phyloP scores from a whole-genome alignment of 2,888 invertebrate species.

The Eueremaeus valkanovi region DNA sequence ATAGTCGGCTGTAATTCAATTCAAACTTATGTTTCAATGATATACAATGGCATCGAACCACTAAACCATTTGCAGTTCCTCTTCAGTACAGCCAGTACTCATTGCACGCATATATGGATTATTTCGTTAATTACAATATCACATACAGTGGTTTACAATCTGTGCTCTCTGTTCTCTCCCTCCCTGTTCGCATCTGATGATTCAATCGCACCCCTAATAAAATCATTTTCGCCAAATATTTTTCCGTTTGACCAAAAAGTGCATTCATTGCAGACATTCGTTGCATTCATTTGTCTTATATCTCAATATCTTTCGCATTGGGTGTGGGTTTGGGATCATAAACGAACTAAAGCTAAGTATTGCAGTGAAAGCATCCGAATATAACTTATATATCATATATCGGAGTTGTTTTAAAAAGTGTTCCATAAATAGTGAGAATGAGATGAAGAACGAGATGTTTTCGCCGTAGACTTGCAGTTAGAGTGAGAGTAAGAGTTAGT shows the following conservation, averaged over 20 bases:
- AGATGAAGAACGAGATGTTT: background rate
- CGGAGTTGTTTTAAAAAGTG: no score
- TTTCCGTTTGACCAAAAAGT: background rate
- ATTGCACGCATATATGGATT: background rate
- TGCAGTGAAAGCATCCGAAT: background rate
- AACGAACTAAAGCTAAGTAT: constrained; percentile 2
- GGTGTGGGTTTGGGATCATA: constrained; percentile 20
- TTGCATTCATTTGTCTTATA: background rate
- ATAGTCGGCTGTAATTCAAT: constrained; percentile 24
- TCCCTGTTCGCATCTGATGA: background rate
- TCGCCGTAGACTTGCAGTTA: background rate
- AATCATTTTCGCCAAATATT: constrained; percentile 17
- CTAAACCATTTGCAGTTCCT: background rate
- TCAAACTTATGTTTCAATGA: constrained; percentile 32
- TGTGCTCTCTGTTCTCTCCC: background rate
- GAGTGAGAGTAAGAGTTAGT: background rate
- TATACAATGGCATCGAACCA: constrained; percentile 1
- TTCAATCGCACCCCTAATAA: constrained; percentile 19
- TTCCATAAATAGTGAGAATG: background rate
- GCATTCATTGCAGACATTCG: background rate
- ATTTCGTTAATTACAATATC: constrained; percentile 21
- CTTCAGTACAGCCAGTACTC: background rate
- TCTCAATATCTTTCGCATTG: constrained; percentile 21
- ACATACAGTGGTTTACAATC: background rate
- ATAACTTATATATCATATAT: background rate